Base-by-base conservation (phyloP, 2,888 invertebrate genomes). In the Drosophila kambysellisi region DNA sequence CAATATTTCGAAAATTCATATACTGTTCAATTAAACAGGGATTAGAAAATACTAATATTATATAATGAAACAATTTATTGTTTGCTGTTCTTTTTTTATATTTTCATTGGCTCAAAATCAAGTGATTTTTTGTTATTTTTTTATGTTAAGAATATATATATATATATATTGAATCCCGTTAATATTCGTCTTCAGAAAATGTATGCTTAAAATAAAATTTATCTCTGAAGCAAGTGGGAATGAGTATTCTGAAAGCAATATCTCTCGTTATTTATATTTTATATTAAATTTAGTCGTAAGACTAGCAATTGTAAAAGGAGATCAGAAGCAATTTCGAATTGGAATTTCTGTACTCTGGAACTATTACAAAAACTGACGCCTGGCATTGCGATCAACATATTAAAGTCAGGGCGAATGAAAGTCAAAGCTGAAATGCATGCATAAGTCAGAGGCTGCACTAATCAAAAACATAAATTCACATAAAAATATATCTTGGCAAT, bases 391-490 rank as follows among this genome's bases (percentile, higher is more conserved):
- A 61, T 79, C 76, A 81, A 82, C 84, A 84, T 85, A 85, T 87
- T 81, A 76, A 81, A 79, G 75, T 62, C 72, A 33, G 60, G 52
- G 46, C 71, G 72, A 77, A 86, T 64, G 68, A 76, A 69, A 74
- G 75, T 77, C 70, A 85, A 71, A 74, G 64, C 60, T 71, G 58
- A 77, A 87, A 78, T 83, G 87, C 83, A 83, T 75, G 66, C 77
- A 87, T 89, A 90, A 84, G 82, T 76, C 78, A 90, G 76, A 82
- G 74, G 62, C 75, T 84, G 82, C 76, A 84, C 89, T 90, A 87
- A 88, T 88, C 87, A 88, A 90, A 88, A 79, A 80, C 89, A 88
- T 88, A 88, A 89, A 88, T 88, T 87, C 91, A 84, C 88, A 89
- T 87, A 80, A 89, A 84, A 88, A 87, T 77, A 74, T 77, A 74